A percentile compares a stretch with the other conserved stretches of the same genome.
Evolutionary conservation across 2,888 invertebrate species (phyloP).

Genomic region (Noctua pronuba): DNA sequence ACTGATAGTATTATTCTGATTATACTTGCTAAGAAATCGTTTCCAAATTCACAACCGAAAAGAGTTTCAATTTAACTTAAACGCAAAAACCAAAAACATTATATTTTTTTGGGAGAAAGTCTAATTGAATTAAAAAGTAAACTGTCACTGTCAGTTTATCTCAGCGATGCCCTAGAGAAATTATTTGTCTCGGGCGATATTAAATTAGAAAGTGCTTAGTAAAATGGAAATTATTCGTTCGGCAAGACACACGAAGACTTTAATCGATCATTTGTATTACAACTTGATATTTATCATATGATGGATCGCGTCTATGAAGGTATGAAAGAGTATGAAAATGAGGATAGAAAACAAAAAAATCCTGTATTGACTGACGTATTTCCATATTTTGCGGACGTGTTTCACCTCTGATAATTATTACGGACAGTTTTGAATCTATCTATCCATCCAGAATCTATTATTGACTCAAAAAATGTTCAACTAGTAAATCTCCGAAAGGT

Average conservation of each 20-base stretch:
- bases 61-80: conserved; percentile 52
- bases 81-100: conserved; percentile 35
- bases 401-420: neutral
- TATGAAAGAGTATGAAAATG: conserved; percentile 3
- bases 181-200: conserved; percentile 63
- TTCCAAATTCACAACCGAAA: conserved; percentile 35
- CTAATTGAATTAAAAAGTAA: conserved; percentile 73
- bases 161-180: conserved; percentile 60
- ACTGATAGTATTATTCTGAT: neutral
- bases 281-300: conserved; percentile 79
- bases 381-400: neutral
- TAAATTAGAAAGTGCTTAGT: conserved; percentile 71
- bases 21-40: conserved; percentile 17
- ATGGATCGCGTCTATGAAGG: conserved; percentile 48
- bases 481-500: neutral
- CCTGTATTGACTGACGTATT: conserved; percentile 1
- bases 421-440: neutral
- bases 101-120: conserved; percentile 52
- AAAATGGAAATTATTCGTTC: conserved; percentile 82
- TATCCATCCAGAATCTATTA: too few species aligned
- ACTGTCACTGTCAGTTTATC: conserved; percentile 73
- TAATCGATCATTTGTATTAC: conserved; percentile 82
- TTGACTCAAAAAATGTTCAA: neutral
- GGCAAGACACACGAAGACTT: conserved; percentile 75
- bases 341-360: conserved; percentile 2